Base-by-base conservation (phyloP, 2,888 invertebrate species). In the Oxyscelio sp. region DNA sequence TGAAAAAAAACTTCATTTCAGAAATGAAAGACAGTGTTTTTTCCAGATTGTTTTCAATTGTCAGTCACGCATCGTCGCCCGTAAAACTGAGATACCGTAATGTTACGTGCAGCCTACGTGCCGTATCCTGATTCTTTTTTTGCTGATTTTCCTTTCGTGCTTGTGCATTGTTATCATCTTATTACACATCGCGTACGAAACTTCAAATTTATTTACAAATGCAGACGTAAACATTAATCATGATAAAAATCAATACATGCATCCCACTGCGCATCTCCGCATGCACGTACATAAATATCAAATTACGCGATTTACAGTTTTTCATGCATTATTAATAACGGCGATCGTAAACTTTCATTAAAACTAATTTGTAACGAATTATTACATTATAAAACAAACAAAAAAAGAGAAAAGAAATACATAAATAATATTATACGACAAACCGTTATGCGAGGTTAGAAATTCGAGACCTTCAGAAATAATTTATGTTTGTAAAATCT, bases 11-110 rank as follows among this genome's bases (percentile, higher is more conserved):
- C 59, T 22, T n/a, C 9, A 21, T 22, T 22, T 50, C 4, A 74
- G 40, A 40, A 63, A 27, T 19, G 21, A 48, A 19, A 73, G 27
- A 34, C 71, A 24, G 45, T 17, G 22, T 65, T 75, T 61, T 70
- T 81, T 77, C 58, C 77, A 34, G 59, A 43, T 75, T 58, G 48
- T 82, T 83, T 77, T 68, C 61, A 78, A 78, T 83, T 78, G 83
- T 83, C 78, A 83, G 83, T 83, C 78, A 83, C 61, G 83, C 83
- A 73, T 78, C 83, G 83, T 73, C 68, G 66, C 78, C 54, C 73
- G 73, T 79, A 75, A 79, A 79, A 79, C 63, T 63, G 19, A 31
- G 63, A 45, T 83, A 83, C 83, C 83, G 83, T 83, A 83, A 83
- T 79, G 79, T 83, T 74, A 74, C 70, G 83, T 79, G 79, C 78